These are phyloP conservation scores for Eupithecia tripunctaria DNA, from an alignment of 2,888 invertebrate species.

Conservation along the genomic window DNA sequence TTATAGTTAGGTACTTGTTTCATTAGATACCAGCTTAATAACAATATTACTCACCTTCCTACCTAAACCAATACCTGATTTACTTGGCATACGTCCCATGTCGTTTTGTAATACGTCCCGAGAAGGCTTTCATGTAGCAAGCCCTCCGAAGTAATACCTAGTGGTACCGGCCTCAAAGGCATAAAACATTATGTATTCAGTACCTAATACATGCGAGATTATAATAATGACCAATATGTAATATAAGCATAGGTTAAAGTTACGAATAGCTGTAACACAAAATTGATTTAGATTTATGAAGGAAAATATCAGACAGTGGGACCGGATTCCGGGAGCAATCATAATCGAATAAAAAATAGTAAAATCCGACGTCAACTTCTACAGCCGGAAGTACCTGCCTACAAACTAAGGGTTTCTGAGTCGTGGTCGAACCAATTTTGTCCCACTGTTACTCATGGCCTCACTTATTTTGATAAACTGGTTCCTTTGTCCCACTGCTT, in stretches of 20 bases:
- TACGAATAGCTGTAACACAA: slow-evolving; percentile 5
- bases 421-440: too few relatives aligned
- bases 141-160: background rate
- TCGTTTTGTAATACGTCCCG: background rate
- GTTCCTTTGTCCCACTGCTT: too few relatives aligned
- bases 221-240: background rate
- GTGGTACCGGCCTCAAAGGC: background rate
- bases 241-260: background rate
- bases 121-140: background rate
- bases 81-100: slow-evolving; percentile 1
- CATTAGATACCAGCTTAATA: background rate
- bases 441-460: too few relatives aligned
- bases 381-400: background rate
- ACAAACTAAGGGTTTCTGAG: too few relatives aligned
- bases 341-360: background rate
- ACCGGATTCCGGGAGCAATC: background rate
- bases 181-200: background rate
- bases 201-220: background rate
- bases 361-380: background rate
- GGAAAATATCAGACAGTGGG: slow-evolving; percentile 34
- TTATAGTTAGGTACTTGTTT: background rate
- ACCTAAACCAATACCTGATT: background rate
- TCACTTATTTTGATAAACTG: too few relatives aligned
- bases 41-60: background rate
- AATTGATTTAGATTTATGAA: slow-evolving; percentile 2